These are phyloP conservation scores for Castor canadensis DNA, from an alignment of 2,113 vertebrate species.

Conservation along the genomic window DNA sequence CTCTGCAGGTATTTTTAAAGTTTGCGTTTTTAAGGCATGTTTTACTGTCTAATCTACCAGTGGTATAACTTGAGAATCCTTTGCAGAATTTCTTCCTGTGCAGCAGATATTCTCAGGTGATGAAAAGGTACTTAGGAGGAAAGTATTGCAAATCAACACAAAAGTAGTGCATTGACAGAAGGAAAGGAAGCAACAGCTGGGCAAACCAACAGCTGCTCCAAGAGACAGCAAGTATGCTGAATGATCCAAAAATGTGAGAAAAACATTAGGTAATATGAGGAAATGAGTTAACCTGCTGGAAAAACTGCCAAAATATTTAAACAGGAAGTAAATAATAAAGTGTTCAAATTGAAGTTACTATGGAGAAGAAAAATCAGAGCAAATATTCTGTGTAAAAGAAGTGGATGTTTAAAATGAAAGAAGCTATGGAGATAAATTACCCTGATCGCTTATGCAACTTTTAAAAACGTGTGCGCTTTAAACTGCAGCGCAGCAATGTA, in stretches of 20 bases:
- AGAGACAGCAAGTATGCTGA: slow-evolving; percentile 1
- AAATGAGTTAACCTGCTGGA: slow-evolving; percentile 31
- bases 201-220: slow-evolving; percentile 42
- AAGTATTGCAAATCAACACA: background rate
- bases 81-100: background rate
- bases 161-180: slow-evolving; percentile 9
- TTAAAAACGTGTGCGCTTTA: background rate
- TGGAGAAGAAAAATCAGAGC: background rate
- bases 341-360: background rate
- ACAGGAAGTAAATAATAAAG: slow-evolving; percentile 28
- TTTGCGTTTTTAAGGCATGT: background rate
- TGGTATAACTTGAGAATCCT: background rate
- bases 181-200: slow-evolving; percentile 48
- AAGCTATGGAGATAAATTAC: background rate
- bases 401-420: slow-evolving; percentile 12
- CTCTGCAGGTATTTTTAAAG: slow-evolving; percentile 9
- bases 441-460: background rate
- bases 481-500: background rate
- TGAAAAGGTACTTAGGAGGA: background rate
- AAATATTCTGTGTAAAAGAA: background rate
- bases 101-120: background rate
- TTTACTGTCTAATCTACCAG: background rate
- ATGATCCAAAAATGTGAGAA: background rate
- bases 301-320: slow-evolving; percentile 17
- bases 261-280: slow-evolving; percentile 30